Evolutionary conservation across 2,113 vertebrate genomes (phyloP), one percentile per base, ranked within the genome.

Genomic region (Eubucco bourcierii): DNA sequence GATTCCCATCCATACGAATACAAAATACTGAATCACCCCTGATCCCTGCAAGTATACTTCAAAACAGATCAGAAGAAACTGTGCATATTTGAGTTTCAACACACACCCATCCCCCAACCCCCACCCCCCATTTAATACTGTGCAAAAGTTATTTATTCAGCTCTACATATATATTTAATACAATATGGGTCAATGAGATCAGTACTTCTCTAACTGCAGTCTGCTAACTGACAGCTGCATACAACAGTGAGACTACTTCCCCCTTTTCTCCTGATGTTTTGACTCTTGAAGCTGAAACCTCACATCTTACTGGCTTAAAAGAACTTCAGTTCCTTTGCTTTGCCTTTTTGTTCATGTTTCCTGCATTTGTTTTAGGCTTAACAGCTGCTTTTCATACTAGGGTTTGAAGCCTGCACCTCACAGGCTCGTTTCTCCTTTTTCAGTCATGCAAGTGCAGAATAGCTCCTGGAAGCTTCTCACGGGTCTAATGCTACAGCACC

Each of bases 21-120:
- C 60, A 94, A 96, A 94, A 97, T 81, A 95, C 94, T 94, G 96
- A 96, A 94, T 92, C 94, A 94, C 96, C 92, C 87, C 95, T 68
- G 72, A 80, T 94, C 92, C 91, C 95, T 96, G 95, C 96, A 97
- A 97, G 86, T 93, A 94, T 83, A 94, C 74, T 94, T 97, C 90
- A 90, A 75, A 96, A 96, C 84, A 94, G 87, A 83, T 86, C 90
- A 96, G 93, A 95, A 97, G 93, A 93, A 96, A 94, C 89, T 93
- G 87, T 94, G 93, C 88, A 95, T 92, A 95, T 96, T 88, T 0
- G 92, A 91, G 83, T 91, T 83, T 86, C 84, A 78, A 21, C 44
- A 29, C 64, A 21, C 47, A 9, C 18, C 34, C 20, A 11, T 13
- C 20, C n/a, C 75, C 31, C 6, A 50, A n/a, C 52, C 60, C 53